These are phyloP conservation scores for Acropora yongei DNA, from an alignment of 64 coral and sea anemone species.

Conservation along the genomic window DNA sequence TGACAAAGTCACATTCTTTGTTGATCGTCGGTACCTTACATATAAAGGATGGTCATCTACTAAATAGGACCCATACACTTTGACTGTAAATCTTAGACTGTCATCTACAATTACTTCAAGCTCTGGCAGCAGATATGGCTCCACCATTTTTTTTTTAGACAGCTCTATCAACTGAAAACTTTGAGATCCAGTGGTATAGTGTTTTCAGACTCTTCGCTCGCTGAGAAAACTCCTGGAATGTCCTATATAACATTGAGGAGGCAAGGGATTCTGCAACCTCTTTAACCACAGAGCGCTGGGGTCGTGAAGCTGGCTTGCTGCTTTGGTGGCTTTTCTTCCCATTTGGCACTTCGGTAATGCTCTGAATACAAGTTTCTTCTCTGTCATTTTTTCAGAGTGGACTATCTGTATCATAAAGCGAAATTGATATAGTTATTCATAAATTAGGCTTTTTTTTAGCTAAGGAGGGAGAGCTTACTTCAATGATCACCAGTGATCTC, in stretches of 20 bases:
- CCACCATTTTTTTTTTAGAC: background rate
- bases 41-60: constrained; percentile 36
- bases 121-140: constrained; percentile 5
- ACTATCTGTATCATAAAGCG: background rate
- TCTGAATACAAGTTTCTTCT: constrained; percentile 27
- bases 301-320: background rate
- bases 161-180: background rate
- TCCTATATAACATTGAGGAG: background rate
- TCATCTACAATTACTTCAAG: background rate
- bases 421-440: background rate
- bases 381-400: constrained; percentile 9
- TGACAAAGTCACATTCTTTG: constrained; percentile 26
- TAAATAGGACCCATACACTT: constrained; percentile 35
- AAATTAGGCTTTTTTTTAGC: background rate
- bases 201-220: background rate
- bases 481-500: background rate
- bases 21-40: background rate
- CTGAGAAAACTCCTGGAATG: background rate
- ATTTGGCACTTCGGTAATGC: constrained; percentile 6
- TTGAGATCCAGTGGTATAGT: constrained; percentile 9
- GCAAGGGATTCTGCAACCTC: background rate
- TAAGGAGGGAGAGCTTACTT: background rate
- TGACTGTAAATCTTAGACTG: background rate
- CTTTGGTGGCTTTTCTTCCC: constrained; percentile 18
- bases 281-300: background rate